phyloP scores from a whole-genome alignment of 2,797 vertebrate genomes.

The Forpus xanthops region DNA sequence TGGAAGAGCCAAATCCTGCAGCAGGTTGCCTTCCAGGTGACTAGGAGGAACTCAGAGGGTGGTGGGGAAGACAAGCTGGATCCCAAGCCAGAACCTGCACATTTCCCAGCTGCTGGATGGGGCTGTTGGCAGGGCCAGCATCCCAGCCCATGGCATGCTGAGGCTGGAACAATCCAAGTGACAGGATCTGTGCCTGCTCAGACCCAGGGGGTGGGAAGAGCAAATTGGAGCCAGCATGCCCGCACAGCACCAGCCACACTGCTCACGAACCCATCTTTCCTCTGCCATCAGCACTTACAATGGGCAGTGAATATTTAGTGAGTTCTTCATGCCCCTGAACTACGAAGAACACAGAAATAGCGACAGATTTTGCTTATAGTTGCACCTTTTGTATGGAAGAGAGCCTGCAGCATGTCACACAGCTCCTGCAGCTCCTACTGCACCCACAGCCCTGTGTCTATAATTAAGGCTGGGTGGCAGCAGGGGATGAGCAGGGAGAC shows the following conservation, averaged over 20 bases:
- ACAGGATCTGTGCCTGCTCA: not conserved
- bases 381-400: not conserved
- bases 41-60: not conserved
- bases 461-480: rapidly evolving
- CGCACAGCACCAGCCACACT: not conserved
- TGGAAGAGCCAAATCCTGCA: not conserved
- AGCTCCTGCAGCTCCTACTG: not conserved
- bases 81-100: not conserved
- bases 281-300: not conserved
- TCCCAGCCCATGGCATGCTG: rapidly evolving
- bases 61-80: not conserved
- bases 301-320: not conserved
- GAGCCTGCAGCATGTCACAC: not conserved
- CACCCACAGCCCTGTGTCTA: not conserved
- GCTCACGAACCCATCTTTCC: not conserved
- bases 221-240: not conserved
- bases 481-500: not conserved
- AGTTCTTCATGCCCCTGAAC: not conserved
- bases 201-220: not conserved
- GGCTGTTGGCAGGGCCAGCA: not conserved
- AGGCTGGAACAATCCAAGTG: not conserved
- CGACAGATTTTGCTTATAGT: not conserved
- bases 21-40: not conserved
- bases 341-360: not conserved
- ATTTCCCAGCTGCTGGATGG: not conserved